Evolutionary conservation across 2,113 vertebrate genomes (phyloP), one percentile per base, ranked within the genome.

Genomic region (Leptodactylus fuscus): DNA sequence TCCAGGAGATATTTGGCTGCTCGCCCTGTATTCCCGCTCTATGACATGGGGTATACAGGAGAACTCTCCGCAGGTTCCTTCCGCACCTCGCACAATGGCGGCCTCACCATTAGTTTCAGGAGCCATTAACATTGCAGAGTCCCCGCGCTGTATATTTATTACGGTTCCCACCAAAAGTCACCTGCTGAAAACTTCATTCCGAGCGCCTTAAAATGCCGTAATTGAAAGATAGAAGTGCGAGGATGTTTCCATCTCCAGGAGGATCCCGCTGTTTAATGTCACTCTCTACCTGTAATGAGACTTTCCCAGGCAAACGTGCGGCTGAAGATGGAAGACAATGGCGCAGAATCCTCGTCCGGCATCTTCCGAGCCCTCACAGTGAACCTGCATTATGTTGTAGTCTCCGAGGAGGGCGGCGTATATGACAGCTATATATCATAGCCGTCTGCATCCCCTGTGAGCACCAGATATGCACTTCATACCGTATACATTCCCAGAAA

Each of bases 141-240:
- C 78, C 53, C 65, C 16, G 41, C 48, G 62, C 62, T 81, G 27
- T 36, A 29, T 65, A 81, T 81, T 69, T 82, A 70, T 82, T 20
- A 13, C 15, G 80, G 44, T 49, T 70, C 51, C 48, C 29, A 24
- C 65, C 46, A 73, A 51, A n/a, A 53, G 65, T 82, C 67, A 73
- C 67, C 81, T 82, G 81, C 81, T 71, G 65, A 9, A 82, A 79
- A 73, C 67, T 32, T 71, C 67, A 71, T 73, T 82, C 32, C 29
- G 3, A 2, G n/a, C 3, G 67, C 53, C 48, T 38, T 82, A 73
- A 82, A 82, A 82, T 41, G 29, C 67, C 11, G 81, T 71, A 71
- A 82, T 71, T 82, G 81, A 82, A 70, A 82, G 80, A 82, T 22
- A 51, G 80, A 51, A 82, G 81, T 38, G 46, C 55, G 81, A 53